Evolutionary conservation across 2,113 vertebrate species (phyloP).

Genomic region (Machaerirhynchus nigripectus): DNA sequence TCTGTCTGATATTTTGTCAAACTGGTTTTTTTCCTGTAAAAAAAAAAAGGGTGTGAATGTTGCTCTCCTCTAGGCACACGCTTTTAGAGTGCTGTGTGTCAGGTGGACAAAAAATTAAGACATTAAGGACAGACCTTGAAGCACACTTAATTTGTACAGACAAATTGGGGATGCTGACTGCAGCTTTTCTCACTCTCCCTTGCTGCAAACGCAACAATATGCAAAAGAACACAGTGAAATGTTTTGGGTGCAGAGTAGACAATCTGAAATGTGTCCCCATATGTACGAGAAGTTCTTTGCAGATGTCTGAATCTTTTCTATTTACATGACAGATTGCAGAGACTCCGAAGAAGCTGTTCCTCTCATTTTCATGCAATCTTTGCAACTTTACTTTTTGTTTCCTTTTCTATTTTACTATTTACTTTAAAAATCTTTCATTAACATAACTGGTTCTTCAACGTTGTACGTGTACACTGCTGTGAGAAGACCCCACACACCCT

Average conservation of each 20-base stretch:
- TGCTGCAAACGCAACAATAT: neutral
- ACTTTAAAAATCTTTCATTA: neutral
- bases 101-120: neutral
- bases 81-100: neutral
- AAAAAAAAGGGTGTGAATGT: neutral
- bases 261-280: conserved; percentile 34
- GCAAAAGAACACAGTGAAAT: neutral
- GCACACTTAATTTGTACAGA: neutral
- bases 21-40: neutral
- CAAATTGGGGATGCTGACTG: neutral
- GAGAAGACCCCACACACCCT: accelerated
- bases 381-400: neutral
- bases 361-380: conserved; percentile 1
- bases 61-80: neutral
- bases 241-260: conserved; percentile 30
- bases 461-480: neutral
- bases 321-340: conserved; percentile 59
- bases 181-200: conserved; percentile 13
- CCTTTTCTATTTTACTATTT: neutral
- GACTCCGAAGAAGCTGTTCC: conserved; percentile 30
- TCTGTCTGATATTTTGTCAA: neutral
- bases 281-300: conserved; percentile 34
- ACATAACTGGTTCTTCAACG: neutral
- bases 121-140: neutral
- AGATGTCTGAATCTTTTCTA: conserved; percentile 53